Evolutionary conservation across 2,113 vertebrate genomes (phyloP).

Genomic region (Mesoclemmys tuberculata): DNA sequence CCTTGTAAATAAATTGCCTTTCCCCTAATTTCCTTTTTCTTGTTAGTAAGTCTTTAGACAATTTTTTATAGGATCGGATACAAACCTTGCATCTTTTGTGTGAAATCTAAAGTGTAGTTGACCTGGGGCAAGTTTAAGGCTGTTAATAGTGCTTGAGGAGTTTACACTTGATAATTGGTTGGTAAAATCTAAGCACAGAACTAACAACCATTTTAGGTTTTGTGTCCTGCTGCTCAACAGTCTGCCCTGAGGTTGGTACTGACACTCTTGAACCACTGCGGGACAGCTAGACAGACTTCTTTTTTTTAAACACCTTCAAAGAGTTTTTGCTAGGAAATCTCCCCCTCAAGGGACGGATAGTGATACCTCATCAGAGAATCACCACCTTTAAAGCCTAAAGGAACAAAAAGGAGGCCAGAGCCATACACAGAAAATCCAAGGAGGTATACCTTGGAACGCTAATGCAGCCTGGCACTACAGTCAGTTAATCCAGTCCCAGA

Average conservation of each 20-base stretch:
- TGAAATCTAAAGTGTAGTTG: neutral
- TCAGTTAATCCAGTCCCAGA: neutral
- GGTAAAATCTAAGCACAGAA: no score
- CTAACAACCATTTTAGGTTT: neutral
- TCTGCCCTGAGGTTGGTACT: neutral
- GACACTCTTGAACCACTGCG: neutral
- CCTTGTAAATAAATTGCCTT: neutral
- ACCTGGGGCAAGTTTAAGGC: neutral
- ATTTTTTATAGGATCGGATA: neutral
- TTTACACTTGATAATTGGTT: neutral
- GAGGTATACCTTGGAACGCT: neutral
- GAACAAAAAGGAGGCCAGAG: neutral
- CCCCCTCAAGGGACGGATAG: neutral
- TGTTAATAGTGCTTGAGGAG: neutral
- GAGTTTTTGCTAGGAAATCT: neutral
- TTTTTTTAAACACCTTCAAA: neutral
- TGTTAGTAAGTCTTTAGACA: neutral
- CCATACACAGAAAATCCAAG: neutral
- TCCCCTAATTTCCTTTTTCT: neutral
- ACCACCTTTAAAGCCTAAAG: fast-evolving
- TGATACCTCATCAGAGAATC: neutral
- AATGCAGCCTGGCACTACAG: neutral
- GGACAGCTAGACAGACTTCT: neutral
- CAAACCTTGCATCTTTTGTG: neutral
- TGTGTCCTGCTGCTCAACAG: neutral